Evolutionary conservation across 2,113 vertebrate species (phyloP), one percentile per base, ranked within the genome.

Genomic region (Tichodroma muraria): DNA sequence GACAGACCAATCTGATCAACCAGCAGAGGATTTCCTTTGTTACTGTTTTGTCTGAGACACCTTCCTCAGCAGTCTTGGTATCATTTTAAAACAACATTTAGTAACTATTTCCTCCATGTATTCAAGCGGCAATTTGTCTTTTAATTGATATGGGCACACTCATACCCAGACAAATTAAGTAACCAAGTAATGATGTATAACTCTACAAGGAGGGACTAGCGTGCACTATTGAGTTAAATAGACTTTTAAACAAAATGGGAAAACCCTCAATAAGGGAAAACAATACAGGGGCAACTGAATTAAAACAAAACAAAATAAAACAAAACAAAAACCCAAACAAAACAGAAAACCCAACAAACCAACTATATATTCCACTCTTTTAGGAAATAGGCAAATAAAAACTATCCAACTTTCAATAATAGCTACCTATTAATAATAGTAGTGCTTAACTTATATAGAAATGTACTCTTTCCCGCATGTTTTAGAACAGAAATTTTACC

Each of bases 171-270:
- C 23, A 85, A 69, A 80, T 38, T 8, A 53, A 37, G 35, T 11
- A 73, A 63, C 8, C 4, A 30, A 31, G 20, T 38, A 50, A 68
- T 5, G 15, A 60, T 10, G 9, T 16, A 6, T 11, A 73, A 54
- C 31, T n/a, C 23, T 28, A 5, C 1, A 2, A 56, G 18, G 35
- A 87, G 24, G 16, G 6, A 60, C n/a, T 37, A 63, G 24, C 1
- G 3, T 3, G 8, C 5, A 4, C 13, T 52, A 10, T 5, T 2
- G 12, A 76, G 8, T 72, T 27, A 40, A 76, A 75, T 0, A 56
- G 20, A 15, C 10, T 64, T 49, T 61, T 18, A 35, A 75, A 68
- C 16, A 70, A 81, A 71, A 38, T 6, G 14, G 49, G 11, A 57
- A 92, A 86, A 24, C 4, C 8, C 17, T 31, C 11, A 54, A 54